phyloP scores from a whole-genome alignment of 2,113 vertebrate genomes.

The Pycnonotus jocosus region DNA sequence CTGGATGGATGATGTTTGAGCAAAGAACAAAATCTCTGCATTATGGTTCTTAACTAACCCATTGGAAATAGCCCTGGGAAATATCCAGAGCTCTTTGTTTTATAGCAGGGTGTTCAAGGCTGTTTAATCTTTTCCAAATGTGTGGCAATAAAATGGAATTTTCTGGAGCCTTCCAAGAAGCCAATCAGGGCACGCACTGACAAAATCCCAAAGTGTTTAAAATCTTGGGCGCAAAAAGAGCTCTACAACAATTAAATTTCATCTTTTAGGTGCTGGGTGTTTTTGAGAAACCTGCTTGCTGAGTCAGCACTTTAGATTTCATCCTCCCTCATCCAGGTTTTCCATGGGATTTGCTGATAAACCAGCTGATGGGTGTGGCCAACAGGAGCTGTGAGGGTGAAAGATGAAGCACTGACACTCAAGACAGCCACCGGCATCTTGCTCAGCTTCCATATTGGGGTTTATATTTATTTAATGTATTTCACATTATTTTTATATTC shows the following conservation, averaged over 20 bases:
- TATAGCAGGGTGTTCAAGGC: not conserved
- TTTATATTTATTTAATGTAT: not conserved
- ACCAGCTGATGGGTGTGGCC: not conserved
- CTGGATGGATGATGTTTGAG: constrained; percentile 15
- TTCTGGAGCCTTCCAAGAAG: not conserved
- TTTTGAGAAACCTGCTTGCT: not conserved
- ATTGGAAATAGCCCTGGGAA: constrained; percentile 3
- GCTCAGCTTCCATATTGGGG: not conserved
- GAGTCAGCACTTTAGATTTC: not conserved
- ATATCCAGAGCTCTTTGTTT: not conserved
- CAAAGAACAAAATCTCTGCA: not conserved
- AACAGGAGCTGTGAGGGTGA: not conserved
- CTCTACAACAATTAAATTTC: not conserved
- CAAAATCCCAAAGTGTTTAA: not conserved
- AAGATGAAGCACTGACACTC: not conserved
- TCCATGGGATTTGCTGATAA: not conserved
- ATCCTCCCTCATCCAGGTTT: not conserved
- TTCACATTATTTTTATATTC: not conserved
- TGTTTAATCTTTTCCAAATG: not conserved
- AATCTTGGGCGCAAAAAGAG: not conserved
- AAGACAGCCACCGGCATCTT: not conserved
- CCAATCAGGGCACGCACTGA: rapidly evolving
- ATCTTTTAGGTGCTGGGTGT: not conserved
- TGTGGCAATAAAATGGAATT: not conserved
- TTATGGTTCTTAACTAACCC: not conserved